Percentiles rank a stretch among this genome's conserved stretches.
phyloP scores from a whole-genome alignment of 2,888 invertebrate genomes.

The Conistra vaccinii region DNA sequence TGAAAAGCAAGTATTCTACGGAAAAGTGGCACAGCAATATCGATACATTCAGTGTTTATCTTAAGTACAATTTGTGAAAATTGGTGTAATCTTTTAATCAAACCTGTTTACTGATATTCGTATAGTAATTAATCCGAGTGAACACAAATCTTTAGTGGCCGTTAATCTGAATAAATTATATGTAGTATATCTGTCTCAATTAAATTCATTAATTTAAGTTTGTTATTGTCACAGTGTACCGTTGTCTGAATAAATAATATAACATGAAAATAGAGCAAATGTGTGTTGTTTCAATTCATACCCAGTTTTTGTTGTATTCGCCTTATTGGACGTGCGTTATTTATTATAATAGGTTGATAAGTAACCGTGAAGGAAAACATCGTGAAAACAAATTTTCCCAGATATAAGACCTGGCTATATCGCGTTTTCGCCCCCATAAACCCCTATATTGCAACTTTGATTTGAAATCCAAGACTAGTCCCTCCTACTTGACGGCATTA shows the following conservation, averaged over 20 bases:
- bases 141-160: constrained; percentile 76
- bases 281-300: constrained; percentile 83
- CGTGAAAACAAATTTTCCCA: no score
- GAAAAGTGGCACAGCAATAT: constrained; percentile 60
- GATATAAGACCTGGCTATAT: no score
- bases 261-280: constrained; percentile 88
- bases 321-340: not conserved
- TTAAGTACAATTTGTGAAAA: constrained; percentile 75
- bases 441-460: no score
- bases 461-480: no score
- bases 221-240: constrained; percentile 91
- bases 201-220: constrained; percentile 88
- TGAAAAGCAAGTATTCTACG: constrained; percentile 52
- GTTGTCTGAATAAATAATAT: constrained; percentile 90
- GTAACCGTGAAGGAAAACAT: no score
- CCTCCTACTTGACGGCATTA: no score
- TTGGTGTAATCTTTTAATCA: constrained; percentile 69
- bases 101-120: constrained; percentile 65
- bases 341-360: not conserved
- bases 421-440: no score
- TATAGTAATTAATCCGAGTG: constrained; percentile 77
- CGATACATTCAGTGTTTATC: constrained; percentile 68
- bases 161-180: constrained; percentile 78
- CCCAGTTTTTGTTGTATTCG: constrained; percentile 9
- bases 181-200: constrained; percentile 84